These are phyloP conservation scores for Callinectes sapidus DNA, from an alignment of 2,888 invertebrate genomes.

Conservation along the genomic window DNA sequence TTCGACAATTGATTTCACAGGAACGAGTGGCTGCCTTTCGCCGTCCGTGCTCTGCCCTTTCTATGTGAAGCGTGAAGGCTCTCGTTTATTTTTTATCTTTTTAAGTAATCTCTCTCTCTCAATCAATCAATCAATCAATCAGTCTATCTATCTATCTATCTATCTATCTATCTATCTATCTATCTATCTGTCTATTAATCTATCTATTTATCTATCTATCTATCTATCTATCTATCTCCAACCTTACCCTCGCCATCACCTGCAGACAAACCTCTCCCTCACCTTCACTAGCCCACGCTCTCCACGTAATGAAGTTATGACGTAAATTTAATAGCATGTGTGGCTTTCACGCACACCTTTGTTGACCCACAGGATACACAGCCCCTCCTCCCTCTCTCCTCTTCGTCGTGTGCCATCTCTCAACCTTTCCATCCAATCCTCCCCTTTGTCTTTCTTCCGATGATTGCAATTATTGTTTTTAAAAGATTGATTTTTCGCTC, in stretches of 20 bases:
- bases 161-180: not conserved
- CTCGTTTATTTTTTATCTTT: not conserved
- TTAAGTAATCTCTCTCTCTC: not conserved
- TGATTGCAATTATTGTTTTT: not conserved
- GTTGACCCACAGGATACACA: not conserved
- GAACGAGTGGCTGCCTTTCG: not conserved
- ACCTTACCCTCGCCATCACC: no score
- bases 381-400: not conserved
- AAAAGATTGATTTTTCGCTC: not conserved
- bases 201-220: not conserved
- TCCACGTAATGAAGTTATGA: not conserved
- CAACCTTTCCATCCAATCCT: not conserved
- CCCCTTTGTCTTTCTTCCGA: not conserved
- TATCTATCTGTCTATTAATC: conserved; percentile 13
- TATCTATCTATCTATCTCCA: not conserved
- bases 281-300: not conserved
- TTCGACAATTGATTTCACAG: not conserved
- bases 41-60: not conserved
- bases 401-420: not conserved
- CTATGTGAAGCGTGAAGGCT: not conserved
- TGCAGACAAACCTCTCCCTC: not conserved
- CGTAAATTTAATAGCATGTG: not conserved
- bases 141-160: not conserved
- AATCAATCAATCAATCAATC: not conserved
- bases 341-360: not conserved